Base-by-base conservation (phyloP, 1,140 invertebrate species). In the Cyrtorhinus lividipennis region DNA sequence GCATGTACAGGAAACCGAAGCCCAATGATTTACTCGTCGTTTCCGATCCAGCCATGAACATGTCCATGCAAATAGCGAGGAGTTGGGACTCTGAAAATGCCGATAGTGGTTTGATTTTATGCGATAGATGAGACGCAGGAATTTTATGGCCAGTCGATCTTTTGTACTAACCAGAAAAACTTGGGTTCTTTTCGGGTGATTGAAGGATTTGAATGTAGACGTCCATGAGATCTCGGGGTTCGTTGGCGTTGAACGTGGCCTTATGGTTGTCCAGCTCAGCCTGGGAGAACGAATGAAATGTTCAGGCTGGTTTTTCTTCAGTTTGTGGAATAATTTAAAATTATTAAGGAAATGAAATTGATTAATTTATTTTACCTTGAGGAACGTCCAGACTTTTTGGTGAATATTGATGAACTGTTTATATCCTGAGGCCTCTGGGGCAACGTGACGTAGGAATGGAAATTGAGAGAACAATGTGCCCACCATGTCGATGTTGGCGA, bases 11-110 rank as follows among this genome's bases (percentile, higher is more conserved):
- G 59, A 94, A 85, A 45, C 83, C 80, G 70, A 90, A 90, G 22
- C 82, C 81, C 66, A 90, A 74, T 24, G 81, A 82, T 69, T 89
- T 90, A 23, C 80, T 83, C 0, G 88, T 89, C 0, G 88, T 90
- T 72, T 92, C 88, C 0, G 86, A 85, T 0, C 87, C 88, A 25
- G 87, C 88, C 74, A 90, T 84, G 66, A 89, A 89, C 75, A 90
- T 78, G 66, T 90, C 87, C 75, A 89, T 74, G 68, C 86, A 88
- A 46, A 87, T 80, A 0, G 85, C 84, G 48, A 89, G 71, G 45
- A 90, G 69, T 65, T 89, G 87, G 46, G 78, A 77, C 70, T 90
- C 86, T 70, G 70, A 68, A 59, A 48, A 2, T n/a, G n/a, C 15
- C 22, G 22, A 15, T 56, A 13, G 20, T 56, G 8, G 13, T 15